Conservation (phyloP, 2,797 vertebrate species). For the Anguilla pacifica region DNA sequence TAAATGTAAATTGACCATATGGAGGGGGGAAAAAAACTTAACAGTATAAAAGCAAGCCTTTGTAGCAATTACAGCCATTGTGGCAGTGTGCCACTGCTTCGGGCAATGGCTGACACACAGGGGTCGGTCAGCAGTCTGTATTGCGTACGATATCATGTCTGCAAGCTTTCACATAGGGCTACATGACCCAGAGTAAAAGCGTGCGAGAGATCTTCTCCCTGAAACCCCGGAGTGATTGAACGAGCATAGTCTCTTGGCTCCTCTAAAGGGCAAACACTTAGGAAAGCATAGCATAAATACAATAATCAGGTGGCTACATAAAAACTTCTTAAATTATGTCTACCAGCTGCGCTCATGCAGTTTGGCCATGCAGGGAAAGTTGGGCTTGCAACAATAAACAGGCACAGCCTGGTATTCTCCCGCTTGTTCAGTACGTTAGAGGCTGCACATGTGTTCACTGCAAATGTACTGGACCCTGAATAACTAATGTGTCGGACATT, state of each 20-base stretch:
- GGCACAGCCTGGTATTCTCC: background rate
- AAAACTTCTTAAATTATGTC: background rate
- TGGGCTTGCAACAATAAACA: background rate
- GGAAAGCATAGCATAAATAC: background rate
- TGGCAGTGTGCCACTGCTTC: constrained; percentile 36
- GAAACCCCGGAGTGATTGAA: too few species aligned
- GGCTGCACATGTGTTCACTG: background rate
- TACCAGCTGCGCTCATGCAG: background rate
- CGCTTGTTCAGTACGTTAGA: background rate
- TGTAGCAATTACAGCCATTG: constrained; percentile 40
- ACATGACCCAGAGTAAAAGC: background rate
- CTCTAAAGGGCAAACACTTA: background rate
- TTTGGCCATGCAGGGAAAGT: background rate
- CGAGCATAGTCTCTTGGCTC: background rate
- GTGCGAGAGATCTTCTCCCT: background rate
- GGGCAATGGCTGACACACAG: background rate
- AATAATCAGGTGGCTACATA: background rate
- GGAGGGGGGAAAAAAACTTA: background rate
- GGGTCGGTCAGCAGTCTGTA: background rate
- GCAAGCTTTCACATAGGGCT: background rate
- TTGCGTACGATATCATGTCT: background rate
- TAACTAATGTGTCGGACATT: background rate
- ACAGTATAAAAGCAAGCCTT: background rate
- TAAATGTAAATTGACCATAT: background rate
- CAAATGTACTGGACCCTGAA: background rate